A percentile compares a stretch with the other conserved stretches of the same genome.
Conservation (phyloP, 2,113 vertebrate species). For the Saguinus midas region DNA sequence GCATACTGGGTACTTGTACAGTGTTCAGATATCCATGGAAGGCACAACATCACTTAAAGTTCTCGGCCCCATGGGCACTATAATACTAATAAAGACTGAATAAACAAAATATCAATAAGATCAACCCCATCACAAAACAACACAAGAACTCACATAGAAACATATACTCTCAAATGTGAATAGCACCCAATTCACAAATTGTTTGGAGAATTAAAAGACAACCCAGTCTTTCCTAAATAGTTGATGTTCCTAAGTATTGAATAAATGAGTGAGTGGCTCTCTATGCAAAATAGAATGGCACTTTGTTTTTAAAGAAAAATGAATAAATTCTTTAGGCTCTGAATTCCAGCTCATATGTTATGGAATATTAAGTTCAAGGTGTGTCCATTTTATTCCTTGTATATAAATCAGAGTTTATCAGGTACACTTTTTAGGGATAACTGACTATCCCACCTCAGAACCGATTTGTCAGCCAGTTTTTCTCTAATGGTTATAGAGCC, state of each 20-base stretch:
- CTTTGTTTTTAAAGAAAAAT: not conserved
- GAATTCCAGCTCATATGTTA: not conserved
- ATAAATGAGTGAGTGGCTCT: not conserved
- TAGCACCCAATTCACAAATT: not conserved
- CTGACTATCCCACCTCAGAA: not conserved
- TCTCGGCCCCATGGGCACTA: not conserved
- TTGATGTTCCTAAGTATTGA: not conserved
- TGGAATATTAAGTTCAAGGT: not conserved
- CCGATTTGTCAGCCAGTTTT: constrained; percentile 12
- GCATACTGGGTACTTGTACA: not conserved
- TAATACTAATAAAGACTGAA: not conserved
- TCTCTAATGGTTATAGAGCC: not conserved
- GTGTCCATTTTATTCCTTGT: not conserved
- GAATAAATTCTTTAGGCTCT: not conserved
- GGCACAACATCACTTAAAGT: not conserved
- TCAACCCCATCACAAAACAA: not conserved
- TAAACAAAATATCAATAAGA: not conserved
- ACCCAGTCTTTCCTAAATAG: not conserved
- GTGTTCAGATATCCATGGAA: not conserved
- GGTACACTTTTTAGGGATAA: not conserved
- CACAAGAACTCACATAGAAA: not conserved
- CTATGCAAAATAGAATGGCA: not conserved
- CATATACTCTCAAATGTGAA: not conserved
- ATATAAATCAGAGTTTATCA: not conserved
- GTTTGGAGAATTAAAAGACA: not conserved